Evolutionary conservation across 2,888 invertebrate species (phyloP).

Genomic region (Oligia fasciuncula): DNA sequence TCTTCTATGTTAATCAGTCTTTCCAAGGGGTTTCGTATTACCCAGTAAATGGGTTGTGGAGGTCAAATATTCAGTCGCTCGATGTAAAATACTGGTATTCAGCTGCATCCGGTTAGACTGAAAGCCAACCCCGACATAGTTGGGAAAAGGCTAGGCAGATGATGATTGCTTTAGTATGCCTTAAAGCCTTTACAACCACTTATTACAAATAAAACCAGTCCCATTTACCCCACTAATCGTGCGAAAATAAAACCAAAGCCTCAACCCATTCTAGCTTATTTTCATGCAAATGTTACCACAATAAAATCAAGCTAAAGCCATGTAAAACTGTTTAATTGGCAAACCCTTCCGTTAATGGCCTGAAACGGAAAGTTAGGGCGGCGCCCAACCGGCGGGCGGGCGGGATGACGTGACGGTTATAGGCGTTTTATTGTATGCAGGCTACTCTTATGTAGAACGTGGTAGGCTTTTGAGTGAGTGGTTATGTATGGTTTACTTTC

Average conservation of each 20-base stretch:
- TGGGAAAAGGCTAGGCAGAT: too few species aligned
- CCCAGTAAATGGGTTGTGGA: too few species aligned
- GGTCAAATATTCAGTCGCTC: too few species aligned
- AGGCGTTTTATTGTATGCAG: conserved; percentile 49
- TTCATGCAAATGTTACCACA: conserved; percentile 77
- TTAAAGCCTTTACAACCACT: neutral
- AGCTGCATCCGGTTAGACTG: too few species aligned
- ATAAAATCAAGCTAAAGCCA: conserved; percentile 72
- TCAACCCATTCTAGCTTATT: conserved; percentile 64
- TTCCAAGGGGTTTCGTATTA: too few species aligned
- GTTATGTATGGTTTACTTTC: neutral
- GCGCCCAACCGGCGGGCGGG: conserved; percentile 60
- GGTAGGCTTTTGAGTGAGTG: conserved; percentile 3
- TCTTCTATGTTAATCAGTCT: too few species aligned
- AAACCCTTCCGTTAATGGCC: conserved; percentile 71
- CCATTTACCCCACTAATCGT: conserved; percentile 30
- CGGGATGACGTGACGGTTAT: conserved; percentile 40
- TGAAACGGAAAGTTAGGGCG: conserved; percentile 61
- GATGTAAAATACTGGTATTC: too few species aligned
- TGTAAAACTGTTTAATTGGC: conserved; percentile 79
- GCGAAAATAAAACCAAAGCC: conserved; percentile 30
- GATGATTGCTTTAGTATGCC: neutral
- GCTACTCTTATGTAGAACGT: conserved; percentile 13
- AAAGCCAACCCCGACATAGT: too few species aligned
- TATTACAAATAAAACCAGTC: neutral